Conservation (phyloP, 1,140 invertebrate species). For the Procambarus virginalis region DNA sequence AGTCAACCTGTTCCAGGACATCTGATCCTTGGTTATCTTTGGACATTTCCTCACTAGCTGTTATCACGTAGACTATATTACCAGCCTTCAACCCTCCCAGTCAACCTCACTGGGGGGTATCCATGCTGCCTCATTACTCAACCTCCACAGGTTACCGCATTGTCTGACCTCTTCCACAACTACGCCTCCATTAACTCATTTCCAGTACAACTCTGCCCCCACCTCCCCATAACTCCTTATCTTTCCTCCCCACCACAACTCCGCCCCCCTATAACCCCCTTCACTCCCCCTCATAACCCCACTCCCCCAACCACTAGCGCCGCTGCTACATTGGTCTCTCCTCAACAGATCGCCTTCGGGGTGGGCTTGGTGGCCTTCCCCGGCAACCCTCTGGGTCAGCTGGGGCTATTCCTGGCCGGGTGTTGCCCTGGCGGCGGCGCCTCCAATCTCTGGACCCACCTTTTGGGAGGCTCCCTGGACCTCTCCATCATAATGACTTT, state of each 20-base stretch:
- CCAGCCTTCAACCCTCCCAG: too few species aligned
- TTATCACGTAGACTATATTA: too few species aligned
- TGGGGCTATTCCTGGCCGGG: conserved; percentile 94
- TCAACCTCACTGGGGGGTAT: too few species aligned
- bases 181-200: too few species aligned
- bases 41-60: too few species aligned
- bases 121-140: too few species aligned
- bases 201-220: not conserved
- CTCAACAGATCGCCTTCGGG: conserved; percentile 84
- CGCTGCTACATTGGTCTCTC: too few species aligned
- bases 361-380: conserved; percentile 85
- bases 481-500: conserved; percentile 87
- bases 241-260: not conserved
- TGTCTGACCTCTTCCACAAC: too few species aligned
- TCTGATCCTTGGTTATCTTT: too few species aligned
- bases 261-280: not conserved
- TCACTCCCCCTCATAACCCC: not conserved
- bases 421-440: conserved; percentile 94
- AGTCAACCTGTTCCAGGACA: too few species aligned
- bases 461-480: conserved; percentile 90
- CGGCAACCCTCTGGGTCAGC: conserved; percentile 80
- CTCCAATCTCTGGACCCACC: conserved; percentile 94
- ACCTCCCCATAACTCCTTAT: not conserved
- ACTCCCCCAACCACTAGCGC: not conserved
- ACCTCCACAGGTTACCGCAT: too few species aligned